Base-by-base conservation (phyloP, 2,888 invertebrate genomes). In the Pterobdella sp. region DNA sequence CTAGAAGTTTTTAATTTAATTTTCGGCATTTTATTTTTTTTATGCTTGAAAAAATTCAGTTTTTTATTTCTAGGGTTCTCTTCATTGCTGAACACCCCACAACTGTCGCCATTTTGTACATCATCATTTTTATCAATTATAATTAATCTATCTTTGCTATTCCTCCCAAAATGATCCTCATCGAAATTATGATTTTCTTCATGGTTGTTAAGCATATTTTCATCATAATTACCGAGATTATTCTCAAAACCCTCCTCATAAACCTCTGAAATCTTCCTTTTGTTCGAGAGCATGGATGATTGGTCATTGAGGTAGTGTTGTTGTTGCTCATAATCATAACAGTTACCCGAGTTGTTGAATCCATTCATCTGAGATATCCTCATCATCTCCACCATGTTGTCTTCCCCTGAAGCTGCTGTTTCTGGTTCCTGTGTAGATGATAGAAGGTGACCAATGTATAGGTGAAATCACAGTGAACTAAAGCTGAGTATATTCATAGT, bases 351-450 rank as follows among this genome's bases (percentile, higher is more conserved):
- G 35, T 56, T 29, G 56, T 71, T 71, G 60, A 35, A 52, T 22
- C 36, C 71, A 1, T 56, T 56, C 63, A 71, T 71, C 63, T 71
- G 71, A 60, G 35, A 36, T n/a, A 63, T 32, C 31, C 56, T 42
- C 31, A 71, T 60, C 31, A 71, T 35, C 56, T 71, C 71, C 1
- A 26, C 63, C 34, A 71, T 29, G 14, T 35, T 56, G 34, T 71
- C 71, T n/a, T 71, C 71, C 7, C 71, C 71, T 34, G 71, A 63
- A 26, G 63, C 63, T 36, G 56, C 63, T 31, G 34, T 71, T 34
- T 71, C 71, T 10, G 36, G 63, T n/a, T 71, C 71, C 71, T 71
- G 32, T 10, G 14, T 14, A 2, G 35, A 63, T 7, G n/a, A 63
- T 26, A 63, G n/a, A n/a, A n/a, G n/a, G n/a, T n/a, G n/a, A n/a